Conservation (phyloP, 2,113 vertebrate species). For the Aspiorhynchus laticeps region DNA sequence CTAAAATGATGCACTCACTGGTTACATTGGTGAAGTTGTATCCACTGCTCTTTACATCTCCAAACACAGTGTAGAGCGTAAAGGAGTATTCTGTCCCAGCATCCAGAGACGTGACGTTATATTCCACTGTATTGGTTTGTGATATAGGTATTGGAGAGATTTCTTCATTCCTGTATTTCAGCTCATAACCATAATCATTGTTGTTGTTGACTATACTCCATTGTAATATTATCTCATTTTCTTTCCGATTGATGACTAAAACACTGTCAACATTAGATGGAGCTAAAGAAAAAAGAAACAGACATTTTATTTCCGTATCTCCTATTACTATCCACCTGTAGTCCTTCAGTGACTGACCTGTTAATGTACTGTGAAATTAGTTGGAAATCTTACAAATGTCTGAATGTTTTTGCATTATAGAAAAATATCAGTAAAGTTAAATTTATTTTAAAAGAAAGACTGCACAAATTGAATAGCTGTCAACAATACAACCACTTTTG, state of each 20-base stretch:
- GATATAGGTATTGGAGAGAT: neutral
- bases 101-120: neutral
- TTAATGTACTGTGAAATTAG: neutral
- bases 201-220: neutral
- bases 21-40: conserved; percentile 22
- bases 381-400: neutral
- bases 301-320: neutral
- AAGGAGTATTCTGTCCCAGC: neutral
- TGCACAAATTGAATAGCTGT: neutral
- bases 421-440: neutral
- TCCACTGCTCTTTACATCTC: neutral
- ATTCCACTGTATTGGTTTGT: neutral
- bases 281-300: neutral
- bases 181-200: neutral
- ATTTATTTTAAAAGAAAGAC: neutral
- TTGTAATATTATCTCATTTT: neutral
- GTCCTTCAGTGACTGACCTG: neutral
- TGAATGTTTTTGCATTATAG: neutral
- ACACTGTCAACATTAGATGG: neutral
- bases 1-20: conserved; percentile 23
- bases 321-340: neutral
- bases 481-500: neutral
- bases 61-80: conserved; percentile 16
- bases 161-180: neutral
- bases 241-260: neutral